Evolutionary conservation across 2,888 invertebrate genomes (phyloP).

Genomic region (Tribolium freemani): DNA sequence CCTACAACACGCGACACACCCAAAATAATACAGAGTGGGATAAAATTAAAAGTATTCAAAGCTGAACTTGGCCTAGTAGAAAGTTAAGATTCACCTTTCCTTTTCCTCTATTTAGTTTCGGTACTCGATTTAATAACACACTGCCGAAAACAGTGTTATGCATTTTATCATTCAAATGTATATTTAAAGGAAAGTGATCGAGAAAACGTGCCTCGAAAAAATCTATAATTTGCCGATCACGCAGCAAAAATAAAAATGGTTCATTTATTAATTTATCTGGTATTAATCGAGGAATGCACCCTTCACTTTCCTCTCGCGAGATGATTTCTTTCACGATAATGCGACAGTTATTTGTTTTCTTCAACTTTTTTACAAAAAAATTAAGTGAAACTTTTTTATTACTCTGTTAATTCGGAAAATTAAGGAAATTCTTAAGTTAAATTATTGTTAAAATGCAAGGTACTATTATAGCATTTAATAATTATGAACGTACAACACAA

Average conservation of each 20-base stretch:
- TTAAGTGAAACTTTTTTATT: too few relatives aligned
- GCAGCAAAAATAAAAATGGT: conserved; percentile 10
- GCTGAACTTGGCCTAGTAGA: conserved; percentile 54
- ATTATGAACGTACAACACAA: not conserved
- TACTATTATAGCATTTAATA: not conserved
- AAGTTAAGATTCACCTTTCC: conserved; percentile 53
- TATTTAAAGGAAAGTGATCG: conserved; percentile 30
- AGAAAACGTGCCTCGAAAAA: not conserved
- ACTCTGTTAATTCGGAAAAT: too few relatives aligned
- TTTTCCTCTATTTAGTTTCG: conserved; percentile 39
- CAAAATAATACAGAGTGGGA: conserved; percentile 26
- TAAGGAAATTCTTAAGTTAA: too few relatives aligned
- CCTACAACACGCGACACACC: conserved; percentile 33
- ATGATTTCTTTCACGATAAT: not conserved
- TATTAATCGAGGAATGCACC: not conserved
- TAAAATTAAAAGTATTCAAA: conserved; percentile 43
- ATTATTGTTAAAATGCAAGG: not conserved
- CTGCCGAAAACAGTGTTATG: conserved; percentile 14
- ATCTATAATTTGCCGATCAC: conserved; percentile 20
- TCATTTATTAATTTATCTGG: not conserved
- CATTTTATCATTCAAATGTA: conserved; percentile 7
- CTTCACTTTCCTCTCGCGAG: conserved; percentile 11
- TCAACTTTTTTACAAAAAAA: too few relatives aligned
- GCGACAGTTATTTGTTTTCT: not conserved
- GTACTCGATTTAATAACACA: conserved; percentile 25